Evolutionary conservation across 2,113 vertebrate species (phyloP).

Genomic region (Rhinoderma darwinii): DNA sequence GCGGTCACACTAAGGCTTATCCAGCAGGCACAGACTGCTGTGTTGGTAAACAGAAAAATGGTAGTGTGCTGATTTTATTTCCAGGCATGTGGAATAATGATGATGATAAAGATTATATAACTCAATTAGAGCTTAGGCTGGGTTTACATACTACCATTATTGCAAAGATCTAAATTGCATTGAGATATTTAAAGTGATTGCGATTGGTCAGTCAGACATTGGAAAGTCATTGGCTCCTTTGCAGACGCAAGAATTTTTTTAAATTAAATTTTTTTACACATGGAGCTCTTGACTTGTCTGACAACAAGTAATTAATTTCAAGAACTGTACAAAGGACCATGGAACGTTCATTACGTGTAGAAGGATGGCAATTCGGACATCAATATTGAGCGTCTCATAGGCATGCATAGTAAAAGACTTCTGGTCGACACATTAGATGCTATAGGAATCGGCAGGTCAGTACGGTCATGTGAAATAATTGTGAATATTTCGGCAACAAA

Average conservation of each 20-base stretch:
- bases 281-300: neutral
- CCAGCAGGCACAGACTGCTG: neutral
- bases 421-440: no score
- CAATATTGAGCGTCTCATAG: no score
- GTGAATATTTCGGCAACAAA: no score
- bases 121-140: neutral
- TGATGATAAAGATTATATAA: neutral
- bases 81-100: neutral
- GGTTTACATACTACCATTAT: neutral
- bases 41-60: neutral
- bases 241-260: no score
- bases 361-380: no score
- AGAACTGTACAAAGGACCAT: no score
- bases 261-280: neutral
- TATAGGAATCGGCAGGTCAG: no score
- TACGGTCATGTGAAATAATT: no score
- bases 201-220: neutral
- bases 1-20: conserved; percentile 2
- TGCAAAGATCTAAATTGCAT: neutral
- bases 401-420: no score
- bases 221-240: neutral
- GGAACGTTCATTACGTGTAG: no score
- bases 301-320: no score
- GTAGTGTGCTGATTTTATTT: neutral
- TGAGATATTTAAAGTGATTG: neutral